Evolutionary conservation across 1,140 invertebrate genomes (phyloP).

Genomic region (Heliconius hermathena): DNA sequence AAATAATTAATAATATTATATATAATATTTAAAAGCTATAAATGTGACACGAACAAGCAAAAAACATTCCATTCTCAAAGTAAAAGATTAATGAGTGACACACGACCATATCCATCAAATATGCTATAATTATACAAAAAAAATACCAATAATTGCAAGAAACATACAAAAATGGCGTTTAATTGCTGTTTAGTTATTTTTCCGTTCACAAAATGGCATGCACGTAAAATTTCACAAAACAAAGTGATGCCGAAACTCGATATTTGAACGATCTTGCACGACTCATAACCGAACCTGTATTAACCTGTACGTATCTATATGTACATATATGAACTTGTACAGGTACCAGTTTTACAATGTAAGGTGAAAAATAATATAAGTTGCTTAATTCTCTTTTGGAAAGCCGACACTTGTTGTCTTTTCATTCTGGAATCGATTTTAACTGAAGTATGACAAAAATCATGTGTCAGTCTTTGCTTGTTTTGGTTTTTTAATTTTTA

Average conservation of each 20-base stretch:
- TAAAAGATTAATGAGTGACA: not conserved
- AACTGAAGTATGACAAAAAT: not conserved
- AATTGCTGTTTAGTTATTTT: not conserved
- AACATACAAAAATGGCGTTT: not conserved
- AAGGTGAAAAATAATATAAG: slow-evolving; percentile 50
- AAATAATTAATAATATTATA: too few relatives aligned
- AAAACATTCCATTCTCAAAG: not conserved
- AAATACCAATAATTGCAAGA: not conserved
- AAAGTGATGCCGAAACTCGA: slow-evolving; percentile 52
- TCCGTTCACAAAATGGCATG: slow-evolving; percentile 1
- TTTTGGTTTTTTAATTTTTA: not conserved
- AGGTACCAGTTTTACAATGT: slow-evolving; percentile 42
- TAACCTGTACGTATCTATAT: not conserved
- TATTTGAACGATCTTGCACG: slow-evolving; percentile 46
- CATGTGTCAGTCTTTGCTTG: not conserved
- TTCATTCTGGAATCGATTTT: slow-evolving; percentile 37
- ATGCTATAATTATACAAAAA: not conserved
- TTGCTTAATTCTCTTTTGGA: slow-evolving; percentile 30
- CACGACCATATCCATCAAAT: not conserved
- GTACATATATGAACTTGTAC: slow-evolving; percentile 47
- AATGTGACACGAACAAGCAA: not conserved
- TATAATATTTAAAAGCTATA: too few relatives aligned
- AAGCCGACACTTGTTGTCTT: slow-evolving; percentile 43
- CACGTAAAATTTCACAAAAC: slow-evolving; percentile 18
- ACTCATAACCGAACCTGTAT: slow-evolving; percentile 17